Conservation (phyloP, 2,797 vertebrate species). For the Poecilia gillii region DNA sequence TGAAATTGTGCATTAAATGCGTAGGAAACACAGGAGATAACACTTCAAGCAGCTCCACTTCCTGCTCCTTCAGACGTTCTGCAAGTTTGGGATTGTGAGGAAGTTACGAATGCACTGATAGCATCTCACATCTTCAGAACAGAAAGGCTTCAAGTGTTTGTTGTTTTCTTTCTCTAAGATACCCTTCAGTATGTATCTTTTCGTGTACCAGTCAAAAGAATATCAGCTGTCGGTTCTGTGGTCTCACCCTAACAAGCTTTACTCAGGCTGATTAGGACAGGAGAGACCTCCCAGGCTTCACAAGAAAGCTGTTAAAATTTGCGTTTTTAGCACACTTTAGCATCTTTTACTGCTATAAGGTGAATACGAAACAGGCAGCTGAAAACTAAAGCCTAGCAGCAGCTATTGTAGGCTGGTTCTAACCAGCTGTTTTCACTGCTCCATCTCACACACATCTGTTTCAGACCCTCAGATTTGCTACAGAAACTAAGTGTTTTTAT, state of each 20-base stretch:
- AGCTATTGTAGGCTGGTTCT: constrained; percentile 44
- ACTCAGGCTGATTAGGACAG: constrained; percentile 61
- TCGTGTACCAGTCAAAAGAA: constrained; percentile 19
- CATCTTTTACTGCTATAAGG: constrained; percentile 48
- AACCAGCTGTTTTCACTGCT: constrained; percentile 34
- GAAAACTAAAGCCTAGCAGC: constrained; percentile 39
- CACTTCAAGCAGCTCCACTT: constrained; percentile 17
- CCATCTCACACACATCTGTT: constrained; percentile 22
- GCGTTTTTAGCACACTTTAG: constrained; percentile 48
- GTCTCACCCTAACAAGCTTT: constrained; percentile 40
- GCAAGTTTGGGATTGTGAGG: neutral
- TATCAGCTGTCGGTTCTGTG: constrained; percentile 37
- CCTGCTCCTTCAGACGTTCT: constrained; percentile 23
- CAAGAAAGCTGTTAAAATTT: constrained; percentile 46
- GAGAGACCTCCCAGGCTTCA: constrained; percentile 55
- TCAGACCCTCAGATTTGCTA: neutral
- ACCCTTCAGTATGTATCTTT: constrained; percentile 36
- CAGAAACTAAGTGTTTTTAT: neutral
- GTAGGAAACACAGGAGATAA: constrained; percentile 28
- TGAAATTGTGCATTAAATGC: constrained; percentile 9
- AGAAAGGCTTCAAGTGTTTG: constrained; percentile 36
- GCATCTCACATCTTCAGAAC: constrained; percentile 45
- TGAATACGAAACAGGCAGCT: constrained; percentile 53
- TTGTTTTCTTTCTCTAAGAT: constrained; percentile 54
- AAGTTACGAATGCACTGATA: constrained; percentile 35